These are phyloP conservation scores for Sphyrna mokarran DNA, from an alignment of 2,113 vertebrate species.

Conservation along the genomic window DNA sequence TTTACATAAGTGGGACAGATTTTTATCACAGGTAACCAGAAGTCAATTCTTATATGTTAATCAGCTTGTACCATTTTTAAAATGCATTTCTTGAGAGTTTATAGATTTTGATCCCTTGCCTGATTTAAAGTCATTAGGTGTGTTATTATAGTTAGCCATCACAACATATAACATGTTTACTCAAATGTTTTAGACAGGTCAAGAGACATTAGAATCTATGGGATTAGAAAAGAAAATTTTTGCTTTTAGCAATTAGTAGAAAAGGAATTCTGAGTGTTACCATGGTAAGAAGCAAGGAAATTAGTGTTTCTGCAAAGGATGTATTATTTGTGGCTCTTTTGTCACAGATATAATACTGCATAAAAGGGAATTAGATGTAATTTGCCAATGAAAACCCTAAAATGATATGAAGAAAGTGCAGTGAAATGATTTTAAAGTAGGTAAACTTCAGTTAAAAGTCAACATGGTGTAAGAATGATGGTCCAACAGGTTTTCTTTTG, in stretches of 20 bases:
- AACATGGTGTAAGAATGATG: not conserved
- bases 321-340: not conserved
- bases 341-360: not conserved
- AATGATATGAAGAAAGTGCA: not conserved
- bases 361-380: not conserved
- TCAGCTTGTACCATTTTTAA: not conserved
- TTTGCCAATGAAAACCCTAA: not conserved
- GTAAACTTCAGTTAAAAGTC: not conserved
- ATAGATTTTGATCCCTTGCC: not conserved
- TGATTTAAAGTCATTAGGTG: not conserved
- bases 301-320: not conserved
- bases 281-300: not conserved
- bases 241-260: not conserved
- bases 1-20: not conserved
- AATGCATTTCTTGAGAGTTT: not conserved
- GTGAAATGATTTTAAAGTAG: not conserved
- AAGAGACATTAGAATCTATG: not conserved
- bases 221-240: not conserved
- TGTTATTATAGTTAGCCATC: not conserved
- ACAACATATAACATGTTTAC: not conserved
- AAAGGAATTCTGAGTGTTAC: not conserved
- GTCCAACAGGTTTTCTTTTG: not conserved
- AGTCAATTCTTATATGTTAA: not conserved
- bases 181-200: not conserved
- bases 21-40: not conserved